Percentiles rank a stretch among this genome's conserved stretches.
Evolutionary conservation across 2,797 vertebrate genomes (phyloP).

Genomic region (Enteromius treurensis): DNA sequence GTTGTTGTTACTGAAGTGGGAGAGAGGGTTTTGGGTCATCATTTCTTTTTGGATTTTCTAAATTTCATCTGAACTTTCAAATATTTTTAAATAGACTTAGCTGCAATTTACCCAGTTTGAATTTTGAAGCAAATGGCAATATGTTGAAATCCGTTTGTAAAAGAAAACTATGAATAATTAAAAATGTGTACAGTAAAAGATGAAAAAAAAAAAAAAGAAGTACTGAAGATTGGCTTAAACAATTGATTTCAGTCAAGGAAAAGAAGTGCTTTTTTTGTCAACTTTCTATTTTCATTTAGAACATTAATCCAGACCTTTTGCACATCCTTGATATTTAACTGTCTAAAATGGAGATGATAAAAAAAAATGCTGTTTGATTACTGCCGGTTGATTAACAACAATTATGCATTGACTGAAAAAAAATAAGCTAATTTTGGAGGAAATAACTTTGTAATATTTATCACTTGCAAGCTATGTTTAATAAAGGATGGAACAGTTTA

Average conservation of each 20-base stretch:
- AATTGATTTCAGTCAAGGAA: slow-evolving; percentile 65
- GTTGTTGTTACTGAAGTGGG: slow-evolving; percentile 44
- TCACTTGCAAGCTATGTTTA: slow-evolving; percentile 99
- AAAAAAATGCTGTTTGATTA: slow-evolving; percentile 89
- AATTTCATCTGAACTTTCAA: slow-evolving; percentile 58
- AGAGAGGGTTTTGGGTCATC: slow-evolving; percentile 56
- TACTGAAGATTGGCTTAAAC: slow-evolving; percentile 63
- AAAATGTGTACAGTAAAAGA: slow-evolving; percentile 54
- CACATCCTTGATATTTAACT: slow-evolving; percentile 92
- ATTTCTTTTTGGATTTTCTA: slow-evolving; percentile 49
- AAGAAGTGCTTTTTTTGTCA: slow-evolving; percentile 64
- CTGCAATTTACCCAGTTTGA: slow-evolving; percentile 59
- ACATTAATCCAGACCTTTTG: slow-evolving; percentile 89
- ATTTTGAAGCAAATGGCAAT: slow-evolving; percentile 69
- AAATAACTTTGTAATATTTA: slow-evolving; percentile 99
- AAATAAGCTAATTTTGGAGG: slow-evolving; percentile 98
- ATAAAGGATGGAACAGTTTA: slow-evolving; percentile 98
- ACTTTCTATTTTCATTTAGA: slow-evolving; percentile 73
- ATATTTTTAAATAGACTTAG: slow-evolving; percentile 58
- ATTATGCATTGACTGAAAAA: slow-evolving; percentile 90
- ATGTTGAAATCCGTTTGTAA: slow-evolving; percentile 64
- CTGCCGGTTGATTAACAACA: slow-evolving; percentile 87
- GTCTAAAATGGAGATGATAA: slow-evolving; percentile 83
- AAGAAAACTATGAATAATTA: slow-evolving; percentile 41
- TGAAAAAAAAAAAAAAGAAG: slow-evolving; percentile 46